Evolutionary conservation across 1,140 invertebrate genomes (phyloP).

Genomic region (Coptotermes formosanus): DNA sequence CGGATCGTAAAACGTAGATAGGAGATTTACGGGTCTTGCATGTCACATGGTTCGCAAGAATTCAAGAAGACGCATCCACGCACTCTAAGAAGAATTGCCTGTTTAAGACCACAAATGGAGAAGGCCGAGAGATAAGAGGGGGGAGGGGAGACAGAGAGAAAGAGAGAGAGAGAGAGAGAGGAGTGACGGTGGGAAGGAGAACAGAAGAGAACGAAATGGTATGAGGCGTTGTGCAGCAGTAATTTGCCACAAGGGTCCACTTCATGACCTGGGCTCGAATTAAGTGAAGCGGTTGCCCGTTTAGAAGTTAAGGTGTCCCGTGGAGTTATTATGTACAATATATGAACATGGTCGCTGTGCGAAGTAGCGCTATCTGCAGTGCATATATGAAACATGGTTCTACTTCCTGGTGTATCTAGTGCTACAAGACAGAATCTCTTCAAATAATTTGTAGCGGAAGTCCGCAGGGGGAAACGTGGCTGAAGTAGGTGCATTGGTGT

Average conservation of each 20-base stretch:
- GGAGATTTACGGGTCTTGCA: not conserved
- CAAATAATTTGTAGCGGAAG: not conserved
- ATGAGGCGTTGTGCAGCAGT: not conserved
- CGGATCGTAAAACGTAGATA: not conserved
- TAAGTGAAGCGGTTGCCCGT: not conserved
- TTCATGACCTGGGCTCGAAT: not conserved
- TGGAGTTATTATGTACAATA: not conserved
- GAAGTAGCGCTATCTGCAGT: not conserved
- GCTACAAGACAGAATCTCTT: not conserved
- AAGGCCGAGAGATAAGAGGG: not conserved
- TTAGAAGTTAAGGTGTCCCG: not conserved
- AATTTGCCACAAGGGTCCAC: conserved; percentile 17
- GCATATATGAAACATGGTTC: not conserved
- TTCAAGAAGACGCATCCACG: not conserved
- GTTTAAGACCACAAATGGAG: not conserved
- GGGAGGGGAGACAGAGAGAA: no score
- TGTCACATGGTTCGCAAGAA: not conserved
- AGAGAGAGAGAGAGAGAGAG: not conserved
- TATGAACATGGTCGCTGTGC: not conserved
- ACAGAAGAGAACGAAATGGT: not conserved
- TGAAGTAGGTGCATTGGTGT: not conserved
- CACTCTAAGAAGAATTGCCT: not conserved
- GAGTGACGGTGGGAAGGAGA: not conserved
- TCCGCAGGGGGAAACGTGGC: not conserved
- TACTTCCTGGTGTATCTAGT: no score